Base-by-base conservation (phyloP, 2,797 vertebrate genomes). In the Cirrhinus molitorella region DNA sequence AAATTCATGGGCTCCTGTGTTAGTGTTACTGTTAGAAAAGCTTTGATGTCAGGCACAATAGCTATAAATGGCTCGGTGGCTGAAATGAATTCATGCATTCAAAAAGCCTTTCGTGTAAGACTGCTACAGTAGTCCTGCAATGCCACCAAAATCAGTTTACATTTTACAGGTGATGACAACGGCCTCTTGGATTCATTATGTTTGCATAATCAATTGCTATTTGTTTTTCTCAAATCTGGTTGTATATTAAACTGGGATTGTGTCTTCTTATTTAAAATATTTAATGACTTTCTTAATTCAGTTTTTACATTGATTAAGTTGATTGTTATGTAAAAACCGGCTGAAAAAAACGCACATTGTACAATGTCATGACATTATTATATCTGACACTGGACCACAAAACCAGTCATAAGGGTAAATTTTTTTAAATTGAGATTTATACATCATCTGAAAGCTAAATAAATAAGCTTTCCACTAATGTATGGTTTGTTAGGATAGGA, bases 21-120 rank as follows among this genome's bases (percentile, higher is more conserved):
- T 77, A 63, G 51, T 34, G 43, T 81, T 31, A 23, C 28, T 76
- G 53, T 21, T 68, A 72, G 66, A 78, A 81, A 77, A 31, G 65
- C 78, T 85, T 85, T 82, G 67, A 81, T 85, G 55, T 23, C 0
- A 43, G 17, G 40, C 23, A 81, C 40, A 59, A 49, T 51, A 55
- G 70, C 70, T 80, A 71, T 71, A 71, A 70, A 77, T 76, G 66
- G 63, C 43, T 45, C 25, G 10, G 79, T 59, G 34, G 34, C 65
- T 85, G 17, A 49, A 68, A 68, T 71, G 6, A 82, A 85, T 82
- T 40, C 4, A 23, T 63, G 65, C 67, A 71, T 59, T 59, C 61
- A 57, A 61, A 71, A 23, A 53, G 55, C 12, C 31, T 73, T 55
- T 76, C 21, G 34, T 28, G 17, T 49, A 57, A 40, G 31, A 66